Conservation (phyloP, 2,113 vertebrate species). For the Marmota flaviventris region DNA sequence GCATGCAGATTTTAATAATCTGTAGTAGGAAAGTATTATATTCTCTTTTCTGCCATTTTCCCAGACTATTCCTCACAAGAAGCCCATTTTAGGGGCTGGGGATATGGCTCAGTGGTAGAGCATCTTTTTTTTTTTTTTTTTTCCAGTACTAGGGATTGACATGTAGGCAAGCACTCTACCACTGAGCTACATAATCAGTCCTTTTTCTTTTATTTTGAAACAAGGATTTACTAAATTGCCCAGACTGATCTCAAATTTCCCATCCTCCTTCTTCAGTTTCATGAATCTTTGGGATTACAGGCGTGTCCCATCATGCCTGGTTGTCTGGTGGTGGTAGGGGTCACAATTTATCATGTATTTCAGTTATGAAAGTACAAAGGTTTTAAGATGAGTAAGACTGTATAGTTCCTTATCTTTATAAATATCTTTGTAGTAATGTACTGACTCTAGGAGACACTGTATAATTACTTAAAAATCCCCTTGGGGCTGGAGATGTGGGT, state of each 20-base stretch:
- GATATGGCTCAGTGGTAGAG: too few species aligned
- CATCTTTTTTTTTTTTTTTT: too few species aligned
- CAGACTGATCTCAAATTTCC: background rate
- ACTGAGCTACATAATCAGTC: too few species aligned
- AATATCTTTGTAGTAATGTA: constrained; percentile 40
- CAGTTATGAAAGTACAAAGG: background rate
- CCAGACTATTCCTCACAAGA: background rate
- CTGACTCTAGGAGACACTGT: background rate
- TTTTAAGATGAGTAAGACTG: constrained; percentile 58
- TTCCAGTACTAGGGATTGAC: too few species aligned
- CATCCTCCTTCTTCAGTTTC: background rate
- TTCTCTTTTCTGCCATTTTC: constrained; percentile 2
- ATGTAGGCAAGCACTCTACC: too few species aligned
- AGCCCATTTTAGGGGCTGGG: too few species aligned
- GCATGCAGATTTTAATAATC: background rate
- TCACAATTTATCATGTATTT: constrained; percentile 38
- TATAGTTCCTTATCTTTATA: constrained; percentile 28
- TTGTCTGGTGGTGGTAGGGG: background rate
- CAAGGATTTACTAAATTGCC: background rate
- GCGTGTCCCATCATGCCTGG: background rate
- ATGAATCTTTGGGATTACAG: background rate
- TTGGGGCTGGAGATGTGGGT: background rate
- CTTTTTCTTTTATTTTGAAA: background rate
- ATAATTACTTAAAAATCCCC: constrained; percentile 6
- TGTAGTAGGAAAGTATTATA: background rate